phyloP scores from a whole-genome alignment of 2,113 vertebrate genomes.

The Centropristis striata region DNA sequence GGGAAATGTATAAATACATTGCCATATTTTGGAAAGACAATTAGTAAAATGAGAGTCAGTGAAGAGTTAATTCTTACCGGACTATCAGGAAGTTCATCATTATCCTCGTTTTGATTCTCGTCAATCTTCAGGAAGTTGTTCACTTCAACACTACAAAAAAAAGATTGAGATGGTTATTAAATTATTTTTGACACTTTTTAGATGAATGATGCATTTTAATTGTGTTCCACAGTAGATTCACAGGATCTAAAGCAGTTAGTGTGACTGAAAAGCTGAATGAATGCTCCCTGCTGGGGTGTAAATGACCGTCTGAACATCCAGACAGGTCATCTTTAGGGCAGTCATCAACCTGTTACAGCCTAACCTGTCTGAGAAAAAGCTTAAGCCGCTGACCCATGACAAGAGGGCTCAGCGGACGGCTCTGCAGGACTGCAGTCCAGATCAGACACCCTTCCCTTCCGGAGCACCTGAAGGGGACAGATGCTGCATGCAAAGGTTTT shows the following conservation, averaged over 20 bases:
- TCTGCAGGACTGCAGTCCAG: slow-evolving; percentile 20
- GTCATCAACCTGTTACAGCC: background rate
- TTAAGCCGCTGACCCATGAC: slow-evolving; percentile 52
- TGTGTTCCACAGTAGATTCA: background rate
- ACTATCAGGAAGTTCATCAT: slow-evolving; percentile 40
- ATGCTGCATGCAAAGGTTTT: background rate
- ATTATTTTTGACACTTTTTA: background rate
- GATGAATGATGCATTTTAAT: too few relatives aligned
- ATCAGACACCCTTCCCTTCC: background rate
- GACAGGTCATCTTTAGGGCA: slow-evolving; percentile 42
- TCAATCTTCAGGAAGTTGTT: slow-evolving; percentile 85
- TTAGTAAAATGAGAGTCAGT: background rate
- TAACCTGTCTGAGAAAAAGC: slow-evolving; percentile 56
- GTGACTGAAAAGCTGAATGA: background rate
- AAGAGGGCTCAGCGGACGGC: slow-evolving; percentile 4
- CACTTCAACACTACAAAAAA: slow-evolving; percentile 80
- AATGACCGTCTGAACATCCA: slow-evolving; percentile 27
- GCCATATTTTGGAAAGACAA: background rate
- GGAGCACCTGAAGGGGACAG: slow-evolving; percentile 30
- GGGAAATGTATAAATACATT: background rate
- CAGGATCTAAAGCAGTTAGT: background rate
- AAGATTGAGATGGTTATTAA: background rate
- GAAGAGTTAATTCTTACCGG: slow-evolving; percentile 58
- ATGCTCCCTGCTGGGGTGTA: background rate
- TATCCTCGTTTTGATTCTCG: slow-evolving; percentile 83